Percentiles rank a stretch among this genome's conserved stretches.
These are phyloP conservation scores for Anguilla pacifica DNA, from an alignment of 2,797 vertebrate species.

Conservation along the genomic window DNA sequence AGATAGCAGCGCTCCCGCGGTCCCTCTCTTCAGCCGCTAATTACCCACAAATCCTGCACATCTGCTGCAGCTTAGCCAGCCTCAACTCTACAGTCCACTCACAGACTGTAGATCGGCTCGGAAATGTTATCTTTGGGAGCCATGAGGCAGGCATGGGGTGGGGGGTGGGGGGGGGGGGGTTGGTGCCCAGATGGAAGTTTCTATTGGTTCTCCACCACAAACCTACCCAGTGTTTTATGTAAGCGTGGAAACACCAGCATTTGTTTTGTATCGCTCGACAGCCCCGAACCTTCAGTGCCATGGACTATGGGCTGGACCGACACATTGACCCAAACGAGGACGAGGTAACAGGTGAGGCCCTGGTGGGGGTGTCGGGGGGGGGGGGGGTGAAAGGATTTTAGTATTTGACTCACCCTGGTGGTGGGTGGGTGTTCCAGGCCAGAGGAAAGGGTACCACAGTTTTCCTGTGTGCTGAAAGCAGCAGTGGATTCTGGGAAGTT, in stretches of 20 bases:
- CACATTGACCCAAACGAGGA: conserved; percentile 79
- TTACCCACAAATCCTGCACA: neutral
- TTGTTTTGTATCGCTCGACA: conserved; percentile 51
- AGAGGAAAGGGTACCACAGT: neutral
- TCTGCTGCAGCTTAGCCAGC: neutral
- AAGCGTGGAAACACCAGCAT: neutral
- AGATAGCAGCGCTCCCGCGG: neutral
- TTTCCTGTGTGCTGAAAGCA: neutral
- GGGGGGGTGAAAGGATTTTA: too few relatives aligned
- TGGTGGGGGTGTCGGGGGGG: too few relatives aligned
- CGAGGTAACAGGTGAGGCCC: conserved; percentile 89
- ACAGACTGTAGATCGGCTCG: neutral
- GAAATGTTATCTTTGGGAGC: neutral
- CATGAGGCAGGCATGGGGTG: too few relatives aligned
- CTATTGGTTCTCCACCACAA: neutral
- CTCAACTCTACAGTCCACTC: neutral
- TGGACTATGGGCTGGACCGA: conserved; percentile 83
- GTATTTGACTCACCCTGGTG: neutral
- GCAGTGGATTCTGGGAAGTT: neutral
- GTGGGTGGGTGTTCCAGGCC: neutral
- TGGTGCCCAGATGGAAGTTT: neutral
- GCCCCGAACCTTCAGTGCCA: conserved; percentile 78
- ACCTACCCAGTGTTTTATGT: neutral
- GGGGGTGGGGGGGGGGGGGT: neutral
- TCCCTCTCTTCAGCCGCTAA: neutral